A percentile compares a stretch with the other conserved stretches of the same genome.
Evolutionary conservation across 1,140 invertebrate species (phyloP).

Genomic region (Xylocopa sonorina): DNA sequence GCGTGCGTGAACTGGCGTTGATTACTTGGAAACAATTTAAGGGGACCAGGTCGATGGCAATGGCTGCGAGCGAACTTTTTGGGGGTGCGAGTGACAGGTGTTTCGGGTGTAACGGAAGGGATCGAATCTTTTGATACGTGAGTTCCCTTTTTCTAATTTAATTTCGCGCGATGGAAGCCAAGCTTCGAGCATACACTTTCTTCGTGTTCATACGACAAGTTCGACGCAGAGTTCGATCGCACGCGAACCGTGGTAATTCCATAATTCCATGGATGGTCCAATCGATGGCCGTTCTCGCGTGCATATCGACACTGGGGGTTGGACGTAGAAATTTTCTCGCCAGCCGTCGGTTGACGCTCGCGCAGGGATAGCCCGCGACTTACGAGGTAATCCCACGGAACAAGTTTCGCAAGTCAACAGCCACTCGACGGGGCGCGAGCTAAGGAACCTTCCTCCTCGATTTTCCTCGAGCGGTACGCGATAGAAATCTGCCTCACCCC

Average conservation of each 20-base stretch:
- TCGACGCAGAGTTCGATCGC: too few species aligned
- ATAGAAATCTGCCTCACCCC: constrained; percentile 11
- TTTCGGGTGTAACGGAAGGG: not conserved
- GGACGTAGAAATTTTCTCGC: constrained; percentile 36
- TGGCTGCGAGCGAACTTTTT: not conserved
- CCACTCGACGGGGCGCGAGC: constrained; percentile 57
- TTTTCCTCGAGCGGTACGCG: constrained; percentile 56
- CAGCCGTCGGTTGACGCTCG: not conserved
- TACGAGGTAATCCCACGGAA: constrained; percentile 66
- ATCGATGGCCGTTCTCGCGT: constrained; percentile 18
- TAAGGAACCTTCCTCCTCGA: constrained; percentile 59
- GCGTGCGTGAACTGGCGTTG: not conserved
- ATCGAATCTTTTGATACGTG: too few species aligned
- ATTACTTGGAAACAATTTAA: constrained; percentile 16
- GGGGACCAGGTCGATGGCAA: not conserved
- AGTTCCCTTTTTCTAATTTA: too few species aligned
- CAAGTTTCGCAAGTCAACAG: constrained; percentile 63
- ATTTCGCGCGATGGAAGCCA: too few species aligned
- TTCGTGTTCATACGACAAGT: too few species aligned
- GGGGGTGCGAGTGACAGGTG: not conserved
- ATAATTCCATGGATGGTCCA: constrained; percentile 54
- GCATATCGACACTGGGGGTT: constrained; percentile 24
- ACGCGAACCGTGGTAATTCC: too few species aligned
- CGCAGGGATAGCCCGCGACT: constrained; percentile 49
- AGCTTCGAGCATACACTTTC: too few species aligned